These are phyloP conservation scores for Orius laevigatus DNA, from an alignment of 1,140 invertebrate species.

Conservation along the genomic window DNA sequence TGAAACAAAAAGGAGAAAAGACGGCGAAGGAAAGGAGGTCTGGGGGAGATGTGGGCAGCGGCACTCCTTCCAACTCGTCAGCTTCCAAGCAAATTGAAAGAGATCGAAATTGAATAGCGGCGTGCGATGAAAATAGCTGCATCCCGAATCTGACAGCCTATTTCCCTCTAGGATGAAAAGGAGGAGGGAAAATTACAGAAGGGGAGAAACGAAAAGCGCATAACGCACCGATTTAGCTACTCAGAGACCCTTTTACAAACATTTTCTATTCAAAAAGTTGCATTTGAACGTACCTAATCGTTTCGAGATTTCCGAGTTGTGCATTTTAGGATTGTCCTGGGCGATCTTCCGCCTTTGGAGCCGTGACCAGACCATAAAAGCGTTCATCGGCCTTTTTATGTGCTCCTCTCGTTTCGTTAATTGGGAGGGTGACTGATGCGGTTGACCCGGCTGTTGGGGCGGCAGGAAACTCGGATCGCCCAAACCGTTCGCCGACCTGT, in stretches of 20 bases:
- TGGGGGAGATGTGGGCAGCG: background rate
- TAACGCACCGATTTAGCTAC: too few species aligned
- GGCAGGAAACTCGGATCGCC: slow-evolving; percentile 3
- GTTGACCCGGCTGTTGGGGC: background rate
- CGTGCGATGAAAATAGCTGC: slow-evolving; percentile 5
- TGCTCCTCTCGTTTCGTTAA: slow-evolving; percentile 7
- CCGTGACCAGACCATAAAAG: slow-evolving; percentile 86
- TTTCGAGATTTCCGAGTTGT: slow-evolving; percentile 89
- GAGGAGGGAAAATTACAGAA: too few species aligned
- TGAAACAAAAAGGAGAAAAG: too few species aligned
- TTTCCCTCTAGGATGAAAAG: background rate
- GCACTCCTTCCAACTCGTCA: background rate
- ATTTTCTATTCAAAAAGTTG: too few species aligned
- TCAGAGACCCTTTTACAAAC: too few species aligned
- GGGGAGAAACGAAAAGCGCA: too few species aligned
- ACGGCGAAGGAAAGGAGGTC: background rate
- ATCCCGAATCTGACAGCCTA: slow-evolving; percentile 5
- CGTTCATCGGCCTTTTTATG: slow-evolving; percentile 43
- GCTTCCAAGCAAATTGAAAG: background rate
- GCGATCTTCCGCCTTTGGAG: slow-evolving; percentile 88
- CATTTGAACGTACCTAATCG: slow-evolving; percentile 45
- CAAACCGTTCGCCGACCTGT: background rate
- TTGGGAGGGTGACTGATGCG: slow-evolving; percentile 6
- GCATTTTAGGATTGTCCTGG: slow-evolving; percentile 96
- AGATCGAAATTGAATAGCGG: background rate